Conservation (phyloP, 2,797 vertebrate species). For the Phyllotis vaccarum region DNA sequence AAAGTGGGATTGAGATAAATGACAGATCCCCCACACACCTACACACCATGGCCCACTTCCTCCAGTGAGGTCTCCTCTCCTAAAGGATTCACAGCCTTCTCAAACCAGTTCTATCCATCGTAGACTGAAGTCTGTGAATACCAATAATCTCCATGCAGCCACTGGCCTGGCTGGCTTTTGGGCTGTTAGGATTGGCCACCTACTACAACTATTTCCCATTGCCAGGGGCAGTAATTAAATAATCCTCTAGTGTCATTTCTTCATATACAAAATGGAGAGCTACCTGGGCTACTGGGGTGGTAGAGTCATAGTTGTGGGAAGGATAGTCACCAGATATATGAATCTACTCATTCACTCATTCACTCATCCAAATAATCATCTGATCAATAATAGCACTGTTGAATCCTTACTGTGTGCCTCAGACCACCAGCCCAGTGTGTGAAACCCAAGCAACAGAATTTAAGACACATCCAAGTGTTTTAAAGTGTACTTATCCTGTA, state of each 20-base stretch:
- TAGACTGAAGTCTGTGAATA: not conserved
- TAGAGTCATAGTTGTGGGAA: not conserved
- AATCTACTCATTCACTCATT: not conserved
- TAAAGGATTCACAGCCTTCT: not conserved
- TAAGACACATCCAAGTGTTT: not conserved
- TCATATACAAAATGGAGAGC: not conserved
- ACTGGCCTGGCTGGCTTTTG: not conserved
- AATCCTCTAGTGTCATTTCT: not conserved
- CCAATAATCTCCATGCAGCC: not conserved
- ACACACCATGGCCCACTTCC: not conserved
- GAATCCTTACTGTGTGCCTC: not conserved
- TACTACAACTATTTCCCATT: not conserved
- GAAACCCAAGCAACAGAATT: not conserved
- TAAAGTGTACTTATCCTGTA: not conserved
- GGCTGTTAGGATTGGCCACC: fast-evolving
- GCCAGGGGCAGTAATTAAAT: fast-evolving
- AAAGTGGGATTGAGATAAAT: not conserved
- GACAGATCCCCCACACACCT: not conserved
- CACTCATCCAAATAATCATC: not conserved
- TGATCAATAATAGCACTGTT: not conserved
- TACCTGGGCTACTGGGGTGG: fast-evolving
- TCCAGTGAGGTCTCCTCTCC: not conserved
- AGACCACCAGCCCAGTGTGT: not conserved
- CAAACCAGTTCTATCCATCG: not conserved
- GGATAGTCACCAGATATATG: not conserved